Percentiles rank a stretch among this genome's conserved stretches.
phyloP scores from a whole-genome alignment of 1,140 invertebrate genomes.

The Cherax destructor region DNA sequence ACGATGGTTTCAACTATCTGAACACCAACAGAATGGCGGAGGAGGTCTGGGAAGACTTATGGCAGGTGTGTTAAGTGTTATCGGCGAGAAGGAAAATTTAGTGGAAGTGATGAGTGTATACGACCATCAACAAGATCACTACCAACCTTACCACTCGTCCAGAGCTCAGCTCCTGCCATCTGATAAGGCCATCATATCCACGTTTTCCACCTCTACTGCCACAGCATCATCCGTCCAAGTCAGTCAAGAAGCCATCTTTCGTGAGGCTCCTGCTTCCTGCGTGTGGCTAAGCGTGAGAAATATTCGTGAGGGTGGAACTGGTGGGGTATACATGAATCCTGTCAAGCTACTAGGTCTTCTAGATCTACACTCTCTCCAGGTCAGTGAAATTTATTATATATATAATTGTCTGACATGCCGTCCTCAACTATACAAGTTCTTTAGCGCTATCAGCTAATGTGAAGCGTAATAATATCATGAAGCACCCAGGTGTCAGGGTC shows the following conservation, averaged over 20 bases:
- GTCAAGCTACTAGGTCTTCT: not conserved
- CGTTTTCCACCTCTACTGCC: too few species aligned
- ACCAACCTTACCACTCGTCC: not conserved
- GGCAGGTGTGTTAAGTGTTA: not conserved
- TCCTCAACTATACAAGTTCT: too few species aligned
- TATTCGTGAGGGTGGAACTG: not conserved
- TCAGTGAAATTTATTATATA: not conserved
- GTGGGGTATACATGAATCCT: not conserved
- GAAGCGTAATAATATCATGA: too few species aligned
- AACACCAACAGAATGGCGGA: slow-evolving; percentile 1
- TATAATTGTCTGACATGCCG: too few species aligned
- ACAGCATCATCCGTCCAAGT: too few species aligned
- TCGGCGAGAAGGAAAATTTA: not conserved
- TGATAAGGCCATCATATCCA: too few species aligned
- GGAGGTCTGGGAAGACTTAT: slow-evolving; percentile 9
- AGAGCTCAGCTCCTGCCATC: too few species aligned
- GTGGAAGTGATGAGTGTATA: slow-evolving; percentile 35
- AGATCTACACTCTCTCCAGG: not conserved
- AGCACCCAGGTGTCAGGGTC: too few species aligned
- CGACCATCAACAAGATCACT: not conserved
- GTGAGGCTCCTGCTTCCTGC: not conserved
- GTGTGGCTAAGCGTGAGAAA: not conserved
- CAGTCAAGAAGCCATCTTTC: too few species aligned
- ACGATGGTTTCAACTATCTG: not conserved
- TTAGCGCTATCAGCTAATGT: too few species aligned